Base-by-base conservation (phyloP, 2,888 invertebrate genomes). In the Galerucella nymphaeae region DNA sequence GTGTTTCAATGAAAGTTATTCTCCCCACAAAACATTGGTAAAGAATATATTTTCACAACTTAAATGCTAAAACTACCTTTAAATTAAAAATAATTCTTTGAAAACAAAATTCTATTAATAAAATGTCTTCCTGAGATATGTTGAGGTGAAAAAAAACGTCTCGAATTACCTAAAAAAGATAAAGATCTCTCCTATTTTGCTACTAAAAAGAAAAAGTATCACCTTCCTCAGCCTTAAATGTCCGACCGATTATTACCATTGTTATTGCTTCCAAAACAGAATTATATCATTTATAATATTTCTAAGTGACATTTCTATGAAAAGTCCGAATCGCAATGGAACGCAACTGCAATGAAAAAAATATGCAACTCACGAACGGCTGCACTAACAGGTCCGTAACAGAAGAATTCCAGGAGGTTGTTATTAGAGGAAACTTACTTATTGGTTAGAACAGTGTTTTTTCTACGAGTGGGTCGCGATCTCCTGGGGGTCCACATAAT, bases 281-380 rank as follows among this genome's bases (percentile, higher is more conserved):
- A 85, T 84, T 83, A 80, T 80, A 83, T 80, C 85, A 85, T 85
- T 85, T 85, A 85, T 85, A 85, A 85, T 85, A 85, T 85, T 84
- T 80, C 81, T 85, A 85, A 85, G 83, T 86, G 85, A 86, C 85
- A 84, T 81, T 82, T 85, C 83, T 79, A 84, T 84, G 82, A 81
- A 82, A 80, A 83, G 85, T 84, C 84, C 85, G 82, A 79, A 76
- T 80, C 81, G 83, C 78, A 83, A 83, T 80, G 79, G 80, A 82
- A 83, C 75, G 80, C 78, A 81, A 82, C 79, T 75, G 73, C 77
- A 76, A 79, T 74, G 76, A 77, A 82, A 82, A 81, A 82, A 84
- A 85, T 82, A 80, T 83, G 84, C 83, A 84, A 85, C 82, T 86
- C 86, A 86, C 83, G 79, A 82, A 79, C 83, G 83, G 82, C 83